Percentiles rank a stretch among this genome's conserved stretches.
Evolutionary conservation across 2,113 vertebrate genomes (phyloP).

Genomic region (Promerops cafer): DNA sequence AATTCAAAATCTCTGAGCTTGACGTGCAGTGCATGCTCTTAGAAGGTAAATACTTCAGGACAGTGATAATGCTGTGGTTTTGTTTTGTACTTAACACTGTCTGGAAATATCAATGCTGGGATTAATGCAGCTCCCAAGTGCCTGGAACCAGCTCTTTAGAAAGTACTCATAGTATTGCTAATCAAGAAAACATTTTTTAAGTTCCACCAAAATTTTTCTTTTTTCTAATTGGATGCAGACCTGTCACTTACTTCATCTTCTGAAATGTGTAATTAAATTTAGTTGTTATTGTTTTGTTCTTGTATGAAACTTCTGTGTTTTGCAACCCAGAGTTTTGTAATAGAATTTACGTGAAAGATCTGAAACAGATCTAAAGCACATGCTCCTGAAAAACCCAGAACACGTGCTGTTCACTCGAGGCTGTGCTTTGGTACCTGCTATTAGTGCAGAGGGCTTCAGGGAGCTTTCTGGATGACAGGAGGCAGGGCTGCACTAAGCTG

Average conservation of each 20-base stretch:
- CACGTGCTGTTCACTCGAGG: neutral
- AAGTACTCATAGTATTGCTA: neutral
- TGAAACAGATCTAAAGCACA: neutral
- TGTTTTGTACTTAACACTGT: neutral
- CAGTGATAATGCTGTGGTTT: neutral
- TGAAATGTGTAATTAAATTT: neutral
- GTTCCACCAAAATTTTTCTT: neutral
- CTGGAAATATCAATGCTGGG: neutral
- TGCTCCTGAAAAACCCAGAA: neutral
- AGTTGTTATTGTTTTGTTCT: neutral
- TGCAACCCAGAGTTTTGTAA: constrained; percentile 34
- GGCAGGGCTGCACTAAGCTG: neutral
- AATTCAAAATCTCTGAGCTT: neutral
- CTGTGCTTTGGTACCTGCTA: neutral
- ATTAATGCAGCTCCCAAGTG: neutral
- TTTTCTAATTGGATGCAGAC: neutral
- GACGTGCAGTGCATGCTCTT: neutral
- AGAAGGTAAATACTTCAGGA: neutral
- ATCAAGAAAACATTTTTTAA: neutral
- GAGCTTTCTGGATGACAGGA: neutral
- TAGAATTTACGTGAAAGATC: neutral
- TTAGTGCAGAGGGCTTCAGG: neutral
- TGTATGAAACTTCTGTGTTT: constrained; percentile 17
- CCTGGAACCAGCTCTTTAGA: neutral
- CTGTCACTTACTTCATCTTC: constrained; percentile 3